A percentile compares a stretch with the other conserved stretches of the same genome.
Conservation (phyloP, 2,888 invertebrate species). For the Eristalinus sepulchralis region DNA sequence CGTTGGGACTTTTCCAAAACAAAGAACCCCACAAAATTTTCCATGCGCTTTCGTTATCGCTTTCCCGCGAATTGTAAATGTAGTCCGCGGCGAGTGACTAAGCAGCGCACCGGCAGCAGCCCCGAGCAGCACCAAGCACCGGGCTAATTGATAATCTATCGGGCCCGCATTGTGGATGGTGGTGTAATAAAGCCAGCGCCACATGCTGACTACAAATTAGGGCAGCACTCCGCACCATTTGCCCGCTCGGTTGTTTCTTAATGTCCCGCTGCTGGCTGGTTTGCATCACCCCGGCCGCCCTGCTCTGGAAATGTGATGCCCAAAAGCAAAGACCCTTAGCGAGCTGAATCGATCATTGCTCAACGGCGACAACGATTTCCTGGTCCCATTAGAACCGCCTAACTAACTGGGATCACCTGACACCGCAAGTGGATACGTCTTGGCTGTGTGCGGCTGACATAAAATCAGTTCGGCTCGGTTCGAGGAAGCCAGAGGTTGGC, state of each 20-base stretch:
- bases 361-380: conserved; percentile 63
- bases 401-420: conserved; percentile 57
- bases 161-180: conserved; percentile 64
- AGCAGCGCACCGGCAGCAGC: conserved; percentile 19
- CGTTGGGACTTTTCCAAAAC: conserved; percentile 32
- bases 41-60: conserved; percentile 62
- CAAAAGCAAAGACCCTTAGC: conserved; percentile 64
- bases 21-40: conserved; percentile 24
- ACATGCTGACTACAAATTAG: conserved; percentile 70
- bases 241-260: conserved; percentile 44
- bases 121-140: conserved; percentile 33
- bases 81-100: conserved; percentile 55
- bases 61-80: conserved; percentile 51
- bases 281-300: conserved; percentile 33
- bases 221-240: conserved; percentile 54
- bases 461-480: conserved; percentile 59
- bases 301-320: conserved; percentile 61
- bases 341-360: conserved; percentile 64
- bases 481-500: conserved; percentile 60
- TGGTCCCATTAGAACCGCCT: conserved; percentile 62
- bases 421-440: conserved; percentile 41
- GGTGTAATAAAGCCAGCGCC: conserved; percentile 66
- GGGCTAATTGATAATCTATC: conserved; percentile 70
- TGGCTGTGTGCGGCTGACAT: conserved; percentile 33
- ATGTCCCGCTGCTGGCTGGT: conserved; percentile 27